Percentiles rank a stretch among this genome's conserved stretches.
These are phyloP conservation scores for Bettongia penicillata DNA, from an alignment of 2,113 vertebrate species.

Conservation along the genomic window DNA sequence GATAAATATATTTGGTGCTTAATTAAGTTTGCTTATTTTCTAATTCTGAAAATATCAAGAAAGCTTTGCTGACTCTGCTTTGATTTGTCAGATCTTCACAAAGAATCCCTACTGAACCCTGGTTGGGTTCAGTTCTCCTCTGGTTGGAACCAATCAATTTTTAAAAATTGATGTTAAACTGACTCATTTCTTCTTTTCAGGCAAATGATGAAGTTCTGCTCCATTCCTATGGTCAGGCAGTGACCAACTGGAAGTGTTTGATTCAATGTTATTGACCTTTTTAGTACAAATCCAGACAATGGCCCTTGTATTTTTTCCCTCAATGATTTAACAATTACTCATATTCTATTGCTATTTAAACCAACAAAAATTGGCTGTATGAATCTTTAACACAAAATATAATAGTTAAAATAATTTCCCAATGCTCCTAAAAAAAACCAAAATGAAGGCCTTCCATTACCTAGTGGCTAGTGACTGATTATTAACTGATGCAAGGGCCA, in stretches of 20 bases:
- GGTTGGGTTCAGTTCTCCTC: not conserved
- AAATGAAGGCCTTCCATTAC: not conserved
- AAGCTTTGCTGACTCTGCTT: not conserved
- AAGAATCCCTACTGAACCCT: not conserved
- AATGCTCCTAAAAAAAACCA: not conserved
- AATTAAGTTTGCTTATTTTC: not conserved
- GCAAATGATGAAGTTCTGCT: not conserved
- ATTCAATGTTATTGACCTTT: not conserved
- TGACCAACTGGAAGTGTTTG: not conserved
- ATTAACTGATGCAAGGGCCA: not conserved
- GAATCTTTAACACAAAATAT: not conserved
- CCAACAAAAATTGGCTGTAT: not conserved
- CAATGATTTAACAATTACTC: not conserved
- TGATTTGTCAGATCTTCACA: not conserved
- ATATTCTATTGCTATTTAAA: not conserved
- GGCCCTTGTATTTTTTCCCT: not conserved
- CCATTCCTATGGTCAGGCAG: not conserved
- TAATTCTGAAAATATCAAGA: not conserved
- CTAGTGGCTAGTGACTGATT: not conserved
- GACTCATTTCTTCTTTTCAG: not conserved
- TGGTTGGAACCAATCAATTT: not conserved
- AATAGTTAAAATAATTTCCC: not conserved
- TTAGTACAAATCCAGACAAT: not conserved
- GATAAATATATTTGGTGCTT: not conserved
- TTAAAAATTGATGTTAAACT: not conserved